Conservation (phyloP, 2,888 invertebrate species). For the Parnassius mnemosyne region DNA sequence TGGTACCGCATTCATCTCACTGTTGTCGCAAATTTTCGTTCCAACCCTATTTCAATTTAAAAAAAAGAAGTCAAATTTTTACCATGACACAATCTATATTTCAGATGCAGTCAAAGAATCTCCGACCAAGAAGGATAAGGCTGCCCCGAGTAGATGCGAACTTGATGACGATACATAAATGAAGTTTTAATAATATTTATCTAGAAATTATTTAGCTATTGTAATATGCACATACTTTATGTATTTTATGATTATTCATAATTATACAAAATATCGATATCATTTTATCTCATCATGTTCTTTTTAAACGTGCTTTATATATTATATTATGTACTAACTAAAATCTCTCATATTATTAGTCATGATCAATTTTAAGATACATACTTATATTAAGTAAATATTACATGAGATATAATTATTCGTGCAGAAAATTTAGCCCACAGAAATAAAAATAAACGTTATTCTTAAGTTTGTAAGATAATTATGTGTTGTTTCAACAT, state of each 20-base stretch:
- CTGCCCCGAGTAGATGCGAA: slow-evolving; percentile 52
- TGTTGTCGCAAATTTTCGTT: too few species aligned
- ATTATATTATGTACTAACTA: slow-evolving; percentile 9
- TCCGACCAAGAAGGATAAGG: slow-evolving; percentile 45
- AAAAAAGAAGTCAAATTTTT: too few species aligned
- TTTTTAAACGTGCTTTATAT: neutral
- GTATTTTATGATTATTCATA: slow-evolving; percentile 4
- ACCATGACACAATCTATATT: slow-evolving; percentile 28
- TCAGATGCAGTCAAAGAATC: slow-evolving; percentile 51
- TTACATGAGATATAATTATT: slow-evolving; percentile 19
- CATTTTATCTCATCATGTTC: neutral
- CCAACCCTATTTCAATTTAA: too few species aligned
- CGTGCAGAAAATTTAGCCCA: slow-evolving; percentile 4
- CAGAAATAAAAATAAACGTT: neutral
- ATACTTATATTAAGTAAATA: slow-evolving; percentile 6
- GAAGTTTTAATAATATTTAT: slow-evolving; percentile 3
- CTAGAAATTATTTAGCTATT: slow-evolving; percentile 3
- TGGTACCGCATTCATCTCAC: too few species aligned
- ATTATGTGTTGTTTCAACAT: neutral
- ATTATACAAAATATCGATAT: neutral
- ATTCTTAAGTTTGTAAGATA: slow-evolving; percentile 1
- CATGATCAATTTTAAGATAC: slow-evolving; percentile 9
- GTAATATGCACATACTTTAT: slow-evolving; percentile 3
- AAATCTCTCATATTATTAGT: slow-evolving; percentile 12
- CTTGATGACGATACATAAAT: slow-evolving; percentile 44